Percentiles rank a stretch among this genome's conserved stretches.
phyloP scores from a whole-genome alignment of 2,888 invertebrate genomes.

The Leptopilina drosophilae region DNA sequence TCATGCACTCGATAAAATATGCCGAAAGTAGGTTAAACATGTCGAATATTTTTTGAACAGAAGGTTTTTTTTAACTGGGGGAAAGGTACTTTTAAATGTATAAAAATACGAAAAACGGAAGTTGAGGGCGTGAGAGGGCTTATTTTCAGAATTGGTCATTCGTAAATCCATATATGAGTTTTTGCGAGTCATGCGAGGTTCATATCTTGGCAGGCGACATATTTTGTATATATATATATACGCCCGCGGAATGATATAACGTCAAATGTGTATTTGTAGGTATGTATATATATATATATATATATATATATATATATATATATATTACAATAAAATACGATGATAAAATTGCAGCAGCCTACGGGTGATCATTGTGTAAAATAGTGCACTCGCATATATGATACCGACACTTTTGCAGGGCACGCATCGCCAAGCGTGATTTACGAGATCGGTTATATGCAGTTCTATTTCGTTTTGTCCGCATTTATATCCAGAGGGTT shows the following conservation, averaged over 20 bases:
- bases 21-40: constrained; percentile 6
- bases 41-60: neutral
- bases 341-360: constrained; percentile 60
- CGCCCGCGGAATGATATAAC: constrained; percentile 47
- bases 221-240: neutral
- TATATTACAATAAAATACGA: constrained; percentile 56
- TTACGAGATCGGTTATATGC: constrained; percentile 61
- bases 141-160: constrained; percentile 25
- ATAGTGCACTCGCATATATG: constrained; percentile 54
- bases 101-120: constrained; percentile 15
- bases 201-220: constrained; percentile 33
- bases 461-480: constrained; percentile 55
- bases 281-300: too few relatives aligned
- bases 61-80: neutral
- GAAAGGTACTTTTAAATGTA: neutral
- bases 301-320: too few relatives aligned
- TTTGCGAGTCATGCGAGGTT: constrained; percentile 48
- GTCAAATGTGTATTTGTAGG: constrained; percentile 41
- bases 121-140: constrained; percentile 15
- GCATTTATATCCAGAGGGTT: constrained; percentile 47
- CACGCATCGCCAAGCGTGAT: constrained; percentile 64
- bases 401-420: constrained; percentile 60
- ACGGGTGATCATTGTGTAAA: constrained; percentile 58
- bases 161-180: constrained; percentile 16
- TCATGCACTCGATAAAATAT: too few relatives aligned